Evolutionary conservation across 1,140 invertebrate genomes (phyloP).

Genomic region (Chymomyza costata): DNA sequence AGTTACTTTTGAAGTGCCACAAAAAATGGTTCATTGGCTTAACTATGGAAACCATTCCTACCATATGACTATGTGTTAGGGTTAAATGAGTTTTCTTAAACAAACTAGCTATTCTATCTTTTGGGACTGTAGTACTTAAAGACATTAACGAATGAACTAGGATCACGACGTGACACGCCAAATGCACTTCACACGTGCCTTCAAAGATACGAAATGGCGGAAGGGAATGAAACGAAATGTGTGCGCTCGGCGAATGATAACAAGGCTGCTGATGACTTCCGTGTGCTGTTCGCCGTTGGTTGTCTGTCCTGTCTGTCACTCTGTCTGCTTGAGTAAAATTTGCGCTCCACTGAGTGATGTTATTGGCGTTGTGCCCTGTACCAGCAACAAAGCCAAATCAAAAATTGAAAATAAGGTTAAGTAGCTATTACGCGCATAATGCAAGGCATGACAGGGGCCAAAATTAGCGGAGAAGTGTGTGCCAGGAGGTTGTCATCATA

Average conservation of each 20-base stretch:
- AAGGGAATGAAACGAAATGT: neutral
- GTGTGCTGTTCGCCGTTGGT: conserved; percentile 16
- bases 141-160: too few species aligned
- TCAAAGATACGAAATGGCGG: conserved; percentile 4
- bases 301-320: neutral
- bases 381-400: conserved; percentile 50
- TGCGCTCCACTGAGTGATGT: conserved; percentile 16
- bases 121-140: too few species aligned
- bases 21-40: too few species aligned
- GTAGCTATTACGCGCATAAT: conserved; percentile 64
- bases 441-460: conserved; percentile 6
- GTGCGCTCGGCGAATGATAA: conserved; percentile 47
- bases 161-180: too few species aligned
- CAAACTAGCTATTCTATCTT: too few species aligned
- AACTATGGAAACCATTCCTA: too few species aligned
- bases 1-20: too few species aligned
- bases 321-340: conserved; percentile 39
- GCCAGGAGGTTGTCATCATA: too few species aligned
- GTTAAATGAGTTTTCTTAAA: too few species aligned
- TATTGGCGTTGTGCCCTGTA: conserved; percentile 4
- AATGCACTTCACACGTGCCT: conserved; percentile 1
- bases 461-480: too few species aligned
- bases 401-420: conserved; percentile 73
- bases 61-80: too few species aligned
- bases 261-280: conserved; percentile 70